Percentiles rank a stretch among this genome's conserved stretches.
Conservation (phyloP, 2,888 invertebrate genomes). For the Philaethria dido region DNA sequence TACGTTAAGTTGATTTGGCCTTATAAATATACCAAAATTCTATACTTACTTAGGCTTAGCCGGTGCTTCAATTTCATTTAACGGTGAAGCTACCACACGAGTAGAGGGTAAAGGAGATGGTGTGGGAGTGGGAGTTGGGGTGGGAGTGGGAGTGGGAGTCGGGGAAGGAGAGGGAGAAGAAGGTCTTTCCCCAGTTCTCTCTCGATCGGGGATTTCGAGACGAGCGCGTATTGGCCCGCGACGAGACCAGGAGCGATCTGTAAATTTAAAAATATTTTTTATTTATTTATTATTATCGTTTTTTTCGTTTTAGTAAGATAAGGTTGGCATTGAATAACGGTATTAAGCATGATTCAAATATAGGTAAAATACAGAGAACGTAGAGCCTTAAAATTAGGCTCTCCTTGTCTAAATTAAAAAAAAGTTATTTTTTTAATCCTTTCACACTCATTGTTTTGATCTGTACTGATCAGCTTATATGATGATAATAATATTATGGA, state of each 20-base stretch:
- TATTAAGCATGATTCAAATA: too few species aligned
- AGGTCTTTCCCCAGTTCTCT: conserved; percentile 76
- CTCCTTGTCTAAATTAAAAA: too few species aligned
- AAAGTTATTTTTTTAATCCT: too few species aligned
- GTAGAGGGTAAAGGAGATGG: conserved; percentile 39
- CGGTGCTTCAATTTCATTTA: conserved; percentile 24
- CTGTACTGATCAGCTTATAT: too few species aligned
- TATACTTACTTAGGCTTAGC: conserved; percentile 71
- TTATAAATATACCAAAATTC: too few species aligned
- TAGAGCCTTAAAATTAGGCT: too few species aligned
- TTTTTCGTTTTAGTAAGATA: neutral
- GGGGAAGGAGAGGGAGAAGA: conserved; percentile 85
- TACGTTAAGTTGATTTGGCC: too few species aligned
- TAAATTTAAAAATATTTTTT: conserved; percentile 12
- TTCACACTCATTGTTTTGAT: too few species aligned
- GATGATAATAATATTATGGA: too few species aligned
- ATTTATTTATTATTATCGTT: too few species aligned
- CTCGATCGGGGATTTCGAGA: conserved; percentile 92
- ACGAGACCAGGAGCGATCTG: conserved; percentile 95
- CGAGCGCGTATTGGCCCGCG: conserved; percentile 89
- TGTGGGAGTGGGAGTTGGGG: conserved; percentile 38
- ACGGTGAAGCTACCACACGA: neutral
- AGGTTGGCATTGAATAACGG: too few species aligned
- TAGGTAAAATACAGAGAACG: too few species aligned
- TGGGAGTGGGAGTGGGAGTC: conserved; percentile 54